A percentile compares a stretch with the other conserved stretches of the same genome.
Evolutionary conservation across 2,888 invertebrate species (phyloP).

Genomic region (Lasioglossum malachurum): DNA sequence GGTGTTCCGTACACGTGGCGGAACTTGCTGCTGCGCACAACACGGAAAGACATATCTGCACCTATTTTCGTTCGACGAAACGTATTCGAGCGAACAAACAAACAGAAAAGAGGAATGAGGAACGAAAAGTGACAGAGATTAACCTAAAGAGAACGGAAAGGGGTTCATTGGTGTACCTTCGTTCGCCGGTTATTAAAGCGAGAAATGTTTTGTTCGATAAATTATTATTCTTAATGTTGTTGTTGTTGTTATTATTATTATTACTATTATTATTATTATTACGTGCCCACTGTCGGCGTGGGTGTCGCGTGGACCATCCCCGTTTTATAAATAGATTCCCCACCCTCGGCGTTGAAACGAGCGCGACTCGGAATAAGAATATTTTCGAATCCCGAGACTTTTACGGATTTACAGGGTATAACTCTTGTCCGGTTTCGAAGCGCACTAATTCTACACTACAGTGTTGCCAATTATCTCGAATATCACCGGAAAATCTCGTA

Average conservation of each 20-base stretch:
- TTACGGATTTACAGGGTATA: conserved; percentile 38
- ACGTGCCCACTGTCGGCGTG: conserved; percentile 80
- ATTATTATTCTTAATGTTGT: conserved; percentile 74
- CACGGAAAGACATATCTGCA: conserved; percentile 95
- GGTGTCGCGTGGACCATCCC: conserved; percentile 83
- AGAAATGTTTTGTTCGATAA: conserved; percentile 72
- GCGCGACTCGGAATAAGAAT: conserved; percentile 79
- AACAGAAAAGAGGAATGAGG: conserved; percentile 20
- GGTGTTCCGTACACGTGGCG: conserved; percentile 98
- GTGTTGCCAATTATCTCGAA: conserved; percentile 56
- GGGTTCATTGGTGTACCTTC: conserved; percentile 11
- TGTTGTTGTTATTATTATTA: conserved; percentile 67
- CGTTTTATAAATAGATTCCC: conserved; percentile 82
- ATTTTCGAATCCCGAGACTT: conserved; percentile 79
- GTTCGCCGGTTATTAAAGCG: conserved; percentile 65
- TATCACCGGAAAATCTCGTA: conserved; percentile 40
- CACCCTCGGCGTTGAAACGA: conserved; percentile 71
- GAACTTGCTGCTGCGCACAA: conserved; percentile 98
- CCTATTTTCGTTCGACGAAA: conserved; percentile 54
- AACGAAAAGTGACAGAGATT: conserved; percentile 37
- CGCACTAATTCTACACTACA: conserved; percentile 10
- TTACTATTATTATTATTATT: conserved; percentile 67
- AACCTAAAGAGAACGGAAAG: conserved; percentile 47
- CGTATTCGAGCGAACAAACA: conserved; percentile 14
- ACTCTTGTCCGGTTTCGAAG: conserved; percentile 8